Evolutionary conservation across 2,797 vertebrate genomes (phyloP).

Genomic region (Lepilemur ruficaudatus): DNA sequence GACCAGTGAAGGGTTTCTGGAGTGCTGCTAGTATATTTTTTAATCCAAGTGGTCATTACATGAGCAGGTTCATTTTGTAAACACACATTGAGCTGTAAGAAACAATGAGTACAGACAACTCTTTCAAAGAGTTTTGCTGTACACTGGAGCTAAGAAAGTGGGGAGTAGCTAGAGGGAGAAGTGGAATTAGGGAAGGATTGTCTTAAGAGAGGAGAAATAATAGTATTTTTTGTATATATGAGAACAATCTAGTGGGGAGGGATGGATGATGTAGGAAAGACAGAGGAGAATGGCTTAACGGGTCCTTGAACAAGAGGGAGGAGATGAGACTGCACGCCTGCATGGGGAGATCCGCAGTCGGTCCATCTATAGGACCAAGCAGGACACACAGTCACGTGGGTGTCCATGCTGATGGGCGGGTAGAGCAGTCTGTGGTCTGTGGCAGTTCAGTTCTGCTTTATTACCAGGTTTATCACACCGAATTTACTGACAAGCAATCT

Average conservation of each 20-base stretch:
- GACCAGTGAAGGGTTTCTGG: not conserved
- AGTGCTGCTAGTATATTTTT: not conserved
- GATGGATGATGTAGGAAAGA: not conserved
- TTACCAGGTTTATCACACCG: not conserved
- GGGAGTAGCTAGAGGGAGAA: not conserved
- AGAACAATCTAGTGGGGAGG: not conserved
- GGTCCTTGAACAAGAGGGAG: not conserved
- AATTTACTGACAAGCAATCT: not conserved
- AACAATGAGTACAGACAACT: not conserved
- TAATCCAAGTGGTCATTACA: not conserved
- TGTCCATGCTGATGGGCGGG: not conserved
- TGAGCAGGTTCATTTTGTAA: not conserved
- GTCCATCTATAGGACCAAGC: too few relatives aligned
- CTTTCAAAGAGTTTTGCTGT: not conserved
- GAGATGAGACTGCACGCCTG: fast-evolving
- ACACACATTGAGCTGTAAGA: not conserved
- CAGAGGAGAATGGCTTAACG: not conserved
- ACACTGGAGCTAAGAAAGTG: not conserved
- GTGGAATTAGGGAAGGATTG: not conserved
- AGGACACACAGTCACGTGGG: not conserved
- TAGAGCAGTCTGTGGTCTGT: not conserved
- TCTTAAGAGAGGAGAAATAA: not conserved
- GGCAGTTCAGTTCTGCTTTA: not conserved
- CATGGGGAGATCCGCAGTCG: not conserved
- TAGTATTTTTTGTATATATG: not conserved